Conservation (phyloP, 2,113 vertebrate species). For the Hyaena hyaena region DNA sequence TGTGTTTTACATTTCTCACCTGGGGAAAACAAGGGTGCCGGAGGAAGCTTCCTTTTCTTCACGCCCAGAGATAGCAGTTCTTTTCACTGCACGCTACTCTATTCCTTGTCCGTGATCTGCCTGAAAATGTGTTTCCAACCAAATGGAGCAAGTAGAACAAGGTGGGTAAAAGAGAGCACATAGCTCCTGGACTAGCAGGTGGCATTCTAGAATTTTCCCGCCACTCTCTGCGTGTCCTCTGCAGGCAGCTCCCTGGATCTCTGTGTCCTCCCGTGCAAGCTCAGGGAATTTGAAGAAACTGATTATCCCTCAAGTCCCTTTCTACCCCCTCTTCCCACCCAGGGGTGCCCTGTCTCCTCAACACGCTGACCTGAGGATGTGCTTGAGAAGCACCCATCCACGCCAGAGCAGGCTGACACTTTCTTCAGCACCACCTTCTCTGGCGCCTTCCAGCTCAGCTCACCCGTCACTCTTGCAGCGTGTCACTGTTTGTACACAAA, state of each 20-base stretch:
- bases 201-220: not conserved
- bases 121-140: not conserved
- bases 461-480: no score
- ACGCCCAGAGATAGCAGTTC: not conserved
- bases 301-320: not conserved
- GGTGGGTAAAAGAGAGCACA: not conserved
- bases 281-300: not conserved
- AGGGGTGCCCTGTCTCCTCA: not conserved
- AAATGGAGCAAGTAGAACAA: not conserved
- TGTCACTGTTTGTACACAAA: not conserved
- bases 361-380: accelerated
- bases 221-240: not conserved
- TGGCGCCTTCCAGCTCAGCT: not conserved
- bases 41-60: not conserved
- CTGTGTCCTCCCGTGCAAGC: not conserved
- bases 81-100: not conserved
- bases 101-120: not conserved
- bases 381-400: not conserved
- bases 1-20: not conserved
- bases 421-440: not conserved
- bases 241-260: not conserved
- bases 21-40: no score
- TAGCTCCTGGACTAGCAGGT: not conserved
- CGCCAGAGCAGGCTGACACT: not conserved
- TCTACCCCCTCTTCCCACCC: not conserved